Base-by-base conservation (phyloP, 2,888 invertebrate species). In the Drosophila longiperda region DNA sequence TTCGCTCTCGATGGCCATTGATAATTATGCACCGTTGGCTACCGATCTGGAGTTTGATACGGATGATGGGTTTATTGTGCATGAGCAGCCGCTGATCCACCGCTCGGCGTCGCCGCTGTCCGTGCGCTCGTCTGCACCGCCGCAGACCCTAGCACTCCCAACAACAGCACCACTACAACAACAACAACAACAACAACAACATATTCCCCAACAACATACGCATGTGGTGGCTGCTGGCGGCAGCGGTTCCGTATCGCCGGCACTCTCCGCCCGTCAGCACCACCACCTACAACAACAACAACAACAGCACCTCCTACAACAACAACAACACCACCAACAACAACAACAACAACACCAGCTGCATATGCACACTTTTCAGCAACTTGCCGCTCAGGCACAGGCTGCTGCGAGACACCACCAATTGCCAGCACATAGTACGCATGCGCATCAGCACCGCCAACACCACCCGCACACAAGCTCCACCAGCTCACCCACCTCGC, bases 1-100 rank as follows among this genome's bases (percentile, higher is more conserved):
- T 40, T 93, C 93, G n/a, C 88, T 93, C 33, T 93, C 93, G 45
- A 92, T 93, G 91, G 93, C 93, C 68, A 92, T 93, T 73, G 93
- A 93, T 62, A 93, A 93, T 60, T 93, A 93, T 83, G 91, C 91
- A 49, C 92, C 93, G 70, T 67, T 72, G 59, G 70, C 75, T 40
- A 78, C 73, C 48, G 89, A 84, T 20, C 26, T 76, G 7, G 88
- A 89, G 59, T 36, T 88, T 36, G 85, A 82, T 57, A 38, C 87
- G 20, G 87, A 85, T 53, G 89, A 91, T 57, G 89, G 92, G 66
- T 78, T 91, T 60, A 88, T 92, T 69, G 87, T 92, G 52, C 89
- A 72, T 74, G 91, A 93, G 83, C 92, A 93, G 82, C 91, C 92
- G 84, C 87, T 91, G 67, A 91, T 91, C 80, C 92, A 91, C 80